Evolutionary conservation across 2,888 invertebrate species (phyloP).

Genomic region (Caenorhabditis sp.): DNA sequence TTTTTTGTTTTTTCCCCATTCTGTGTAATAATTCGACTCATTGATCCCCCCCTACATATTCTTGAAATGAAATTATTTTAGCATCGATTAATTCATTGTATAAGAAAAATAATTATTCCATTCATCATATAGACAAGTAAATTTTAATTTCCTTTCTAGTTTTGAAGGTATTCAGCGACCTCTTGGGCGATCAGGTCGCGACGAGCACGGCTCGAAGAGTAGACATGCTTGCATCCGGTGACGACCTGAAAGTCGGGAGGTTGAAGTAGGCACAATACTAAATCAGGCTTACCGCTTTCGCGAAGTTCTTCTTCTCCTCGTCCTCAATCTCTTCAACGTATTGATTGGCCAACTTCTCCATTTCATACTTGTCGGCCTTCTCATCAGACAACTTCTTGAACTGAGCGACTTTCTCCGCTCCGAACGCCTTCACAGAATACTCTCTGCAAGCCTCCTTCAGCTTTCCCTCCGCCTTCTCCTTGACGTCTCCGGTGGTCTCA

Average conservation of each 20-base stretch:
- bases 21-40: constrained; percentile 57
- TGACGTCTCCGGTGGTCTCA: constrained; percentile 71
- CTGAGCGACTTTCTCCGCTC: constrained; percentile 67
- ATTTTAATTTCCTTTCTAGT: constrained; percentile 11
- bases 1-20: constrained; percentile 17
- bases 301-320: constrained; percentile 70
- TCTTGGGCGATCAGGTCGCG: constrained; percentile 42
- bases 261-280: neutral
- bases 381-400: constrained; percentile 68
- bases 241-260: constrained; percentile 23
- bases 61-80: constrained; percentile 48
- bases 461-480: constrained; percentile 71
- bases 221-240: constrained; percentile 67
- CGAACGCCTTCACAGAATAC: constrained; percentile 67
- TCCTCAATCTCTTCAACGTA: constrained; percentile 69
- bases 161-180: constrained; percentile 44
- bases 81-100: neutral
- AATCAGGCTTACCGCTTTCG: constrained; percentile 47
- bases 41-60: constrained; percentile 15
- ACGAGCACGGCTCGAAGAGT: constrained; percentile 42
- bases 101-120: neutral
- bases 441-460: constrained; percentile 75
- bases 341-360: constrained; percentile 67
- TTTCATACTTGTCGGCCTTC: constrained; percentile 66
- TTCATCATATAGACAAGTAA: constrained; percentile 36